Conservation (phyloP, 2,888 invertebrate species). For the Acleris emargana region DNA sequence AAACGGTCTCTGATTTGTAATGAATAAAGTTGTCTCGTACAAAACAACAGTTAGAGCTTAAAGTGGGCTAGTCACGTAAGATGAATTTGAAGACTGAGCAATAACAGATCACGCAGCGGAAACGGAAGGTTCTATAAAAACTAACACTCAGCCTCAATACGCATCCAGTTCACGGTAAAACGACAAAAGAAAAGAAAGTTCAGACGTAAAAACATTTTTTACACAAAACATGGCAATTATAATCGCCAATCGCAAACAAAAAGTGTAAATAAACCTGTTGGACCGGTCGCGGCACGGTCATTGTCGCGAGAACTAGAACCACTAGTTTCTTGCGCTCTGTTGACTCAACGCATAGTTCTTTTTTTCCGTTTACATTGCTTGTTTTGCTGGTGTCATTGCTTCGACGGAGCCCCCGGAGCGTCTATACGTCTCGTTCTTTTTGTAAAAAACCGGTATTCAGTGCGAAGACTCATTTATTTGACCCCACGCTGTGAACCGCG, state of each 20-base stretch:
- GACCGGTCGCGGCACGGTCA: slow-evolving; percentile 66
- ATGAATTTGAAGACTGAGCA: slow-evolving; percentile 16
- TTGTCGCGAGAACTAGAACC: slow-evolving; percentile 64
- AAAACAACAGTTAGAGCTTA: slow-evolving; percentile 30
- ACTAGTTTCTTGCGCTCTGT: slow-evolving; percentile 44
- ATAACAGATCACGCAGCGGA: slow-evolving; percentile 29
- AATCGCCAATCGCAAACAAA: slow-evolving; percentile 45
- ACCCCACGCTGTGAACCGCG: slow-evolving; percentile 44
- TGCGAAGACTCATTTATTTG: slow-evolving; percentile 50
- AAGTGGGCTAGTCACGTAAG: slow-evolving; percentile 32
- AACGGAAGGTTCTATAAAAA: slow-evolving; percentile 14
- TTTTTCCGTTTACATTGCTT: slow-evolving; percentile 42
- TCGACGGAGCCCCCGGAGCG: slow-evolving; percentile 11
- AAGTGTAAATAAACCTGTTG: slow-evolving; percentile 61
- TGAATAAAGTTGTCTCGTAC: slow-evolving; percentile 5
- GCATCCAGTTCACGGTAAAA: slow-evolving; percentile 24
- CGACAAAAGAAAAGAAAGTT: slow-evolving; percentile 35
- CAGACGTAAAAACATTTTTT: slow-evolving; percentile 29
- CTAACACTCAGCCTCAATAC: slow-evolving; percentile 12
- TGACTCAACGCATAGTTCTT: slow-evolving; percentile 39
- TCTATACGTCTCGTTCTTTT: slow-evolving; percentile 28
- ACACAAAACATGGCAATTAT: slow-evolving; percentile 38
- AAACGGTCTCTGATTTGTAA: slow-evolving; percentile 14
- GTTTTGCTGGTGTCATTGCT: slow-evolving; percentile 39
- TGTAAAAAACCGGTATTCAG: slow-evolving; percentile 38